Evolutionary conservation across 1,140 invertebrate species (phyloP).

Genomic region (Cyphomyrmex costatus): DNA sequence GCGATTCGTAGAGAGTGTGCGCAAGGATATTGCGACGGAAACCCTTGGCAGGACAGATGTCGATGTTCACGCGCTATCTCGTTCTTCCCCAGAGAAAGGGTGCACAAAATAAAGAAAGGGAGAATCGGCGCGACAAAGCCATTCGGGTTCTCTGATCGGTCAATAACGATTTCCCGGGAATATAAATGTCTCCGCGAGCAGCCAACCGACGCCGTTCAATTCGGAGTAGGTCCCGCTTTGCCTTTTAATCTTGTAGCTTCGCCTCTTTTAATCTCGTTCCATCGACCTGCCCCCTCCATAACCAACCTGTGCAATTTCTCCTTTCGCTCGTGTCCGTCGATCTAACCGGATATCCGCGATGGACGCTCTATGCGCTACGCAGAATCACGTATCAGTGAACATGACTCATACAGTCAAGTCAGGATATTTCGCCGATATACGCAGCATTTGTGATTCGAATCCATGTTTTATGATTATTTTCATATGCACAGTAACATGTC

Average conservation of each 20-base stretch:
- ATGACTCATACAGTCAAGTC: neutral
- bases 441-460: conserved; percentile 7
- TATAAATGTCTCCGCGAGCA: conserved; percentile 78
- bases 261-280: conserved; percentile 81
- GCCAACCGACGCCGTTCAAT: conserved; percentile 63
- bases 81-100: neutral
- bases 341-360: conserved; percentile 51
- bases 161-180: conserved; percentile 78
- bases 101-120: conserved; percentile 47
- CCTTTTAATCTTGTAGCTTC: conserved; percentile 82
- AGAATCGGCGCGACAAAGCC: conserved; percentile 40
- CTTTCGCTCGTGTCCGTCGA: conserved; percentile 58
- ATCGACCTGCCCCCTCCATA: conserved; percentile 72
- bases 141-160: conserved; percentile 69
- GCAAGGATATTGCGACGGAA: conserved; percentile 20
- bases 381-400: conserved; percentile 10
- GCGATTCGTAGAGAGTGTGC: conserved; percentile 16
- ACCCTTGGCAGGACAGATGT: conserved; percentile 37
- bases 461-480: conserved; percentile 38
- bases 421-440: conserved; percentile 34
- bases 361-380: conserved; percentile 31
- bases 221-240: conserved; percentile 72
- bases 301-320: conserved; percentile 76
- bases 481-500: neutral
- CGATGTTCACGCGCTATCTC: conserved; percentile 33